Base-by-base conservation (phyloP, 2,797 vertebrate species). In the Leucoraja ocellata region DNA sequence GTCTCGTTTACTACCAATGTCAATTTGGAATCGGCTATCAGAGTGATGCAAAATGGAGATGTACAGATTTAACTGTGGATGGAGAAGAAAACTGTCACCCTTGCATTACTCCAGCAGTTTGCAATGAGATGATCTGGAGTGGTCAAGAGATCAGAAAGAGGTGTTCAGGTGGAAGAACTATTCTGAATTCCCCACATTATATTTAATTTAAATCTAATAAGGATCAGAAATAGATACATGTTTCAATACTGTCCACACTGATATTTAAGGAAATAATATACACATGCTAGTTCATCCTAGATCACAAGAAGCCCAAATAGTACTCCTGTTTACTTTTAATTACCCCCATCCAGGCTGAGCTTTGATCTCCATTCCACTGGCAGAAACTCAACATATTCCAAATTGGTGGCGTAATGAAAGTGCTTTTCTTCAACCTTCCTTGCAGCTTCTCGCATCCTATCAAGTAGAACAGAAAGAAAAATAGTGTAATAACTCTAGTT, bases 361-460 rank as follows among this genome's bases (percentile, higher is more conserved):
- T 99, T 99, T 65, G 99, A 99, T 91, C 99, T 96, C 99, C 99
- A 99, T 94, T 99, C 98, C 68, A 99, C 99, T 0, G 99, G 99
- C 46, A 99, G 97, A 95, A 99, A 99, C 95, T 99, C 99, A 93
- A 99, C 98, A 4, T 98, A 98, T 94, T 97, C 97, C 0, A 98
- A 39, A 74, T 93, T 97, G 54, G 96, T 97, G 95, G 98, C 97
- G 93, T 98, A 97, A 21, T 96, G 96, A 96, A 98, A 99, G 96
- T 99, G 98, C 93, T 98, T 99, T 94, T 99, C 98, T 96, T 99
- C 98, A 96, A 99, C 97, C 96, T 99, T 99, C 93, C 98, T 97
- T 88, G 98, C 99, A 21, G 98, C 98, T 10, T 99, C 99, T 95
- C 99, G 96, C 96, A 99, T 97, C 98, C 99, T 99, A 94, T 90